Evolutionary conservation across 2,888 invertebrate genomes (phyloP).

Genomic region (Macrophya annulata): DNA sequence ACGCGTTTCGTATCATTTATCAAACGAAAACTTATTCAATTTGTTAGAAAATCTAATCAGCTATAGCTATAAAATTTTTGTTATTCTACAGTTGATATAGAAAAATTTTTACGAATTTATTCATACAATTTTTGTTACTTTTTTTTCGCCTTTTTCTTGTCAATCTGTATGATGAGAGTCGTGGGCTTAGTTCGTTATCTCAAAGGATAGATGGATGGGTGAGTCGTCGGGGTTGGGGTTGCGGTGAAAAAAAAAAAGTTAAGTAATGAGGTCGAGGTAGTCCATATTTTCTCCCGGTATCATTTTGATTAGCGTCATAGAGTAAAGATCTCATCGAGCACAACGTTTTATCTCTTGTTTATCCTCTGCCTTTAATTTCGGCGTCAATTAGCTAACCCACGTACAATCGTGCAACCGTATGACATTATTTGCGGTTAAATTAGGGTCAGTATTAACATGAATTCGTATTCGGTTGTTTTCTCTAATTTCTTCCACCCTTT

Average conservation of each 20-base stretch:
- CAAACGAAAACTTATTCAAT: not conserved
- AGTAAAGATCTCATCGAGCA: not conserved
- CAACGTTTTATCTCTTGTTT: conserved; percentile 21
- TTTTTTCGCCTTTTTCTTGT: not conserved
- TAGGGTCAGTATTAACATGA: conserved; percentile 36
- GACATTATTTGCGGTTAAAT: conserved; percentile 25
- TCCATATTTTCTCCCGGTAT: conserved; percentile 27
- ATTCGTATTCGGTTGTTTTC: conserved; percentile 33
- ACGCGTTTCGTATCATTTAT: not conserved
- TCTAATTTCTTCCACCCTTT: conserved; percentile 20
- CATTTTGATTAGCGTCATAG: conserved; percentile 34
- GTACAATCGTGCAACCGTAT: not conserved
- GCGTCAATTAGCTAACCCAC: not conserved
- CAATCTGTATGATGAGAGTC: not conserved
- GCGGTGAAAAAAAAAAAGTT: not conserved
- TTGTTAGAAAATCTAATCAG: not conserved
- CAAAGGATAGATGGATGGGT: conserved; percentile 17
- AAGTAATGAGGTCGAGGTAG: not conserved
- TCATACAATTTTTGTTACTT: not conserved
- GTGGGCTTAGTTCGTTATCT: not conserved
- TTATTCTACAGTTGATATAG: not conserved
- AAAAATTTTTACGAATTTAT: conserved; percentile 11
- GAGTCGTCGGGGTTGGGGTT: conserved; percentile 7
- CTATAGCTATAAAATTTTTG: not conserved
- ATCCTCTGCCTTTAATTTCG: conserved; percentile 3